phyloP scores from a whole-genome alignment of 2,888 invertebrate species.

The Leucophora obtusa region DNA sequence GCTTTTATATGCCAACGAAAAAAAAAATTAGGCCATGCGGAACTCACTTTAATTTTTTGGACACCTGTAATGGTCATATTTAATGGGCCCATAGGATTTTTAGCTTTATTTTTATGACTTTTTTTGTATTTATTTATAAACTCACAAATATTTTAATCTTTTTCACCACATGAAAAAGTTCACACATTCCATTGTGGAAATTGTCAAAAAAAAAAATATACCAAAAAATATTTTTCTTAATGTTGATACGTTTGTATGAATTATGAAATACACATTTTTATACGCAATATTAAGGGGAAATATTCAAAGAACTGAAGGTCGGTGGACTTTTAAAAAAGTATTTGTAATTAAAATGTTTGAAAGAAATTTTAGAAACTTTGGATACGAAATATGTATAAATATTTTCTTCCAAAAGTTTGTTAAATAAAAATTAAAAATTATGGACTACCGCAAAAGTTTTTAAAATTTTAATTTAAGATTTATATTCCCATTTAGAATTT shows the following conservation, averaged over 20 bases:
- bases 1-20: no score
- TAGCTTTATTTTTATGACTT: background rate
- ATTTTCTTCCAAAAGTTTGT: no score
- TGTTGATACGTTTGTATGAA: background rate
- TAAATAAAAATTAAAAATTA: no score
- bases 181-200: background rate
- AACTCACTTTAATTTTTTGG: no score
- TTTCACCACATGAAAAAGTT: background rate
- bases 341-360: background rate
- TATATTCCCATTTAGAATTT: no score
- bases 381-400: no score
- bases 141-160: background rate
- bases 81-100: background rate
- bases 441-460: no score
- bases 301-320: constrained; percentile 6
- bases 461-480: no score
- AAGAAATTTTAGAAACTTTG: no score
- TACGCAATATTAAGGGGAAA: background rate
- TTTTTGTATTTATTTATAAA: constrained; percentile 25
- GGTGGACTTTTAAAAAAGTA: background rate
- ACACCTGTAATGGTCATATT: background rate
- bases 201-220: background rate
- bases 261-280: background rate
- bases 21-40: background rate
- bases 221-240: constrained; percentile 9